A percentile compares a stretch with the other conserved stretches of the same genome.
Evolutionary conservation across 30 jellyfish, hydroid and myxozoan genomes (phyloP).

Genomic region (Sanderia malayensis): DNA sequence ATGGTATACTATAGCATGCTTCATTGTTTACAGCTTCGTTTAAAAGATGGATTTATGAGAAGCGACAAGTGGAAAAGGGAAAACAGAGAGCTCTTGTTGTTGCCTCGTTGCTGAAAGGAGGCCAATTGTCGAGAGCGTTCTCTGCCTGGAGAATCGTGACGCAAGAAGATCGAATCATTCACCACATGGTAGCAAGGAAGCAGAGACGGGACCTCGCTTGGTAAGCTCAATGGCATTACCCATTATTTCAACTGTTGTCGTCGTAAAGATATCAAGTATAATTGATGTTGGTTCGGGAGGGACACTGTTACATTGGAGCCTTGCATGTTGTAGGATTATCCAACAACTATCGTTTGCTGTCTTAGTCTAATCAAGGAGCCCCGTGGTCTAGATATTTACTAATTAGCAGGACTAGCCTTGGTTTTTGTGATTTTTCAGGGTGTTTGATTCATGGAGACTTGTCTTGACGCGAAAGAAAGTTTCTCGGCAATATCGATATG

Average conservation of each 20-base stretch:
- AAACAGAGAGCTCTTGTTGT: slow-evolving; percentile 26
- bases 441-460: slow-evolving; percentile 56
- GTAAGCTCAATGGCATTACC: too few species aligned
- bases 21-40: slow-evolving; percentile 19
- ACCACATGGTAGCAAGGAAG: slow-evolving; percentile 44
- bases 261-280: too few species aligned
- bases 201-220: slow-evolving; percentile 47
- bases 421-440: too few species aligned
- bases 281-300: too few species aligned
- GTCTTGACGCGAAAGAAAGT: slow-evolving; percentile 42
- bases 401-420: too few species aligned
- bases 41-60: slow-evolving; percentile 40
- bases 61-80: slow-evolving; percentile 19
- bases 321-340: too few species aligned
- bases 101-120: slow-evolving; percentile 35
- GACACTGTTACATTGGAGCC: too few species aligned
- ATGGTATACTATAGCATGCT: too few species aligned
- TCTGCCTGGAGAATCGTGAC: slow-evolving; percentile 66
- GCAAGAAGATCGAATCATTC: slow-evolving; percentile 48
- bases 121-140: slow-evolving; percentile 44
- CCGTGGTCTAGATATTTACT: too few species aligned
- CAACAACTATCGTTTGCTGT: too few species aligned
- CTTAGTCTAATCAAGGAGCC: too few species aligned
- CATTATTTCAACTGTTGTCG: too few species aligned
- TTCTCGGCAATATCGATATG: slow-evolving; percentile 26